These are phyloP conservation scores for Amitus sp. DNA, from an alignment of 2,888 invertebrate species.

Conservation along the genomic window DNA sequence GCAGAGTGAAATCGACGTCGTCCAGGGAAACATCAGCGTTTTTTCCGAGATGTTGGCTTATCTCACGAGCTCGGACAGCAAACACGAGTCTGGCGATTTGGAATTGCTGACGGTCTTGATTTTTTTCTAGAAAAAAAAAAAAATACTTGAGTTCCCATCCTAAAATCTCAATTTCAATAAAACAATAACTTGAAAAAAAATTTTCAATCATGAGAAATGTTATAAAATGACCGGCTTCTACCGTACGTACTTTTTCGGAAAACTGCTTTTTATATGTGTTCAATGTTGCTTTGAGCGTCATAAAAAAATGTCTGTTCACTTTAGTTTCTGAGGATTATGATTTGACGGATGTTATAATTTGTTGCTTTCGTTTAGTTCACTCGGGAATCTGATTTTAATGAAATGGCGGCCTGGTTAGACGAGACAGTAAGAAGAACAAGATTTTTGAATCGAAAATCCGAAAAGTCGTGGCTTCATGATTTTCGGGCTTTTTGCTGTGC, in stretches of 20 bases:
- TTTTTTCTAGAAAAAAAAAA: neutral
- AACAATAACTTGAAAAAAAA: no score
- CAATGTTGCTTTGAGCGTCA: slow-evolving; percentile 31
- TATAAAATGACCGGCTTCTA: no score
- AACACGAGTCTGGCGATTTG: slow-evolving; percentile 87
- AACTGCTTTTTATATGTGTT: slow-evolving; percentile 9
- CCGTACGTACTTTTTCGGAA: no score
- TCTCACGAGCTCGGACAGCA: slow-evolving; percentile 74
- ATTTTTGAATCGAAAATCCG: no score
- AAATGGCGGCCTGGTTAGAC: slow-evolving; percentile 94
- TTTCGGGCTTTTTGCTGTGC: no score
- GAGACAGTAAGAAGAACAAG: slow-evolving; percentile 75
- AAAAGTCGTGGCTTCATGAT: no score
- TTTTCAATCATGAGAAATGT: neutral
- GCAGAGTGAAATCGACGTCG: slow-evolving; percentile 91
- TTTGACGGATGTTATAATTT: slow-evolving; percentile 53
- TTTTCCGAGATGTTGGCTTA: slow-evolving; percentile 96
- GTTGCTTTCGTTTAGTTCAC: slow-evolving; percentile 64
- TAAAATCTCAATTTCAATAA: no score
- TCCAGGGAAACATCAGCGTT: slow-evolving; percentile 92
- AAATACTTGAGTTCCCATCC: no score
- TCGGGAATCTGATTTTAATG: slow-evolving; percentile 88
- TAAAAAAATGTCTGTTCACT: slow-evolving; percentile 4
- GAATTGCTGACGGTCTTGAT: slow-evolving; percentile 80
- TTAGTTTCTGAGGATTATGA: slow-evolving; percentile 41